Base-by-base conservation (phyloP, 2,888 invertebrate genomes). In the Anthophora plumipes region DNA sequence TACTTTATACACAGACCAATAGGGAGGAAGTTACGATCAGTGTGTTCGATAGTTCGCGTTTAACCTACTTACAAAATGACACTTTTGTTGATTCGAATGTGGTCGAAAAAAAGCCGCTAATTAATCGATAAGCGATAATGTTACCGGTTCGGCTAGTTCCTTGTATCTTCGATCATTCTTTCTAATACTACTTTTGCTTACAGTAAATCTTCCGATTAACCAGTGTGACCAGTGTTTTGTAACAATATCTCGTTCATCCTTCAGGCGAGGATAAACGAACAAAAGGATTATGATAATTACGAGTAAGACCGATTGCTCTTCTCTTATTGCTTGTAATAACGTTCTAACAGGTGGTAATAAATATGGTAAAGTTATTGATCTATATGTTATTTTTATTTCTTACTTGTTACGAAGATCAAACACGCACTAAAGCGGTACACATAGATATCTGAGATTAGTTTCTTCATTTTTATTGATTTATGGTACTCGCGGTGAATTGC, bases 71-170 rank as follows among this genome's bases (percentile, higher is more conserved):
- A n/a, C 22, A 20, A 14, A 22, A 20, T 48, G 39, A 22, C 12
- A 14, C 43, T 71, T 14, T 70, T 59, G 71, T 75, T 63, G 63
- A 57, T 52, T 74, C 31, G 22, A 41, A 48, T 17, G 25, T 48
- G 48, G 39, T 52, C 50, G 77, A 71, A 77, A 57, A 70, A 31
- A 11, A 72, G 50, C 39, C 20, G 67, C 50, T 87, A 87, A 87
- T 84, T 80, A 82, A 84, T 82, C 80, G 84, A 68, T 80, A 76
- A 77, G 55, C 77, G 73, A 50, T 55, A 66, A n/a, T 46, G 22
- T 68, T 80, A 68, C 82, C 63, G 70, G 75, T 68, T 74, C 54
- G 63, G 37, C 55, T 39, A 25, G 68, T 67, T 80, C 68, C 60
- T 59, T 43, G 39, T 48, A 48, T 25, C 68, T 20, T 25, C 25